These are phyloP conservation scores for Anser brachyrhynchus DNA, from an alignment of 2,113 vertebrate genomes.

Conservation along the genomic window DNA sequence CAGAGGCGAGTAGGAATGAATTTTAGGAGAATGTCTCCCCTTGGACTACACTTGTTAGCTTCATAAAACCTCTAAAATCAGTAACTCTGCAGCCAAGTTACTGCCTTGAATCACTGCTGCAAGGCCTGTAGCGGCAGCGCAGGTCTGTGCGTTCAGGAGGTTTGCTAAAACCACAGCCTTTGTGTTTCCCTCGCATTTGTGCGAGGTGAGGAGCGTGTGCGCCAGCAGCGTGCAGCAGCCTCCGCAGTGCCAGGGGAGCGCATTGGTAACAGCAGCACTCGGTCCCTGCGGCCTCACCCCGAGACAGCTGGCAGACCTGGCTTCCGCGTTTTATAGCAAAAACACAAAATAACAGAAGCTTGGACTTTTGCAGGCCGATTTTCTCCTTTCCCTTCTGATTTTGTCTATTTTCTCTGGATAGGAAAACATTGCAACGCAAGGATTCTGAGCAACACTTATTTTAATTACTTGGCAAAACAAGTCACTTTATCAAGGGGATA, in stretches of 20 bases:
- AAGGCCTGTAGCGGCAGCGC: accelerated
- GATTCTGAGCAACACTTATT: conserved; percentile 10
- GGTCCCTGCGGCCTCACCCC: background rate
- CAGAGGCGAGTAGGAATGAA: background rate
- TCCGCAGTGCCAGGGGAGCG: too few relatives aligned
- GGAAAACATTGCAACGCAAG: background rate
- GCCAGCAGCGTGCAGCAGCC: background rate
- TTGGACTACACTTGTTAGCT: background rate
- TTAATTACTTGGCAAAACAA: conserved; percentile 64
- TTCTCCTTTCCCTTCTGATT: background rate
- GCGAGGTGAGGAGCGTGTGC: accelerated
- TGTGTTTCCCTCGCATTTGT: accelerated
- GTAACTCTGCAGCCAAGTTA: background rate
- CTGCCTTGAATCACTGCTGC: background rate
- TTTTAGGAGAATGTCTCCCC: background rate
- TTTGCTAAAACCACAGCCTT: background rate
- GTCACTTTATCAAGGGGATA: conserved; percentile 16
- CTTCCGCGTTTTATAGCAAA: accelerated
- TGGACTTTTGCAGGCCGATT: background rate
- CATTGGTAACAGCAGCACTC: background rate
- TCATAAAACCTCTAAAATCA: background rate
- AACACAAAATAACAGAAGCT: background rate
- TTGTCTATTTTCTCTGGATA: background rate
- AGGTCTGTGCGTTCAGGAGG: accelerated
- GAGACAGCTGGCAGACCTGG: accelerated